A percentile compares a stretch with the other conserved stretches of the same genome.
Evolutionary conservation across 2,113 vertebrate species (phyloP).

Genomic region (Ivindomyrus marchei): DNA sequence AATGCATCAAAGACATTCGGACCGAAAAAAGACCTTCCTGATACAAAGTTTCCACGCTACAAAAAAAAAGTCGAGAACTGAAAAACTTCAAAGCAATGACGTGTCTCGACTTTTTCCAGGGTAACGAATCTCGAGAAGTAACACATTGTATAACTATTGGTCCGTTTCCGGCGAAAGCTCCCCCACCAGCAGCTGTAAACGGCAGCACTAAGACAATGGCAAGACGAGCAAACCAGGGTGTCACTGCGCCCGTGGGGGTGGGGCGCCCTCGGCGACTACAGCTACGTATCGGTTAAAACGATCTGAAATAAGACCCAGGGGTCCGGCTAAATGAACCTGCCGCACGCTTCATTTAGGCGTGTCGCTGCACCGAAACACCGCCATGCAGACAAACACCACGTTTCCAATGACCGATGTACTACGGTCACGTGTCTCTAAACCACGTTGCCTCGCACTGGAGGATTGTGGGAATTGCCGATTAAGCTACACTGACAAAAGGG

Average conservation of each 20-base stretch:
- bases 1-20: neutral
- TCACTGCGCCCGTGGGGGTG: conserved; percentile 17
- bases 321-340: neutral
- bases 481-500: neutral
- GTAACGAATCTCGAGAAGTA: neutral
- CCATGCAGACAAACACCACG: neutral
- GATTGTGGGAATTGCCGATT: conserved; percentile 23
- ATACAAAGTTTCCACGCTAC: neutral
- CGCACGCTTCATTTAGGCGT: neutral
- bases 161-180: conserved; percentile 7
- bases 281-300: conserved; percentile 35
- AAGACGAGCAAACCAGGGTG: neutral
- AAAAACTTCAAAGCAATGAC: neutral
- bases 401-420: neutral
- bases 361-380: neutral
- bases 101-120: neutral
- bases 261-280: neutral
- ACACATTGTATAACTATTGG: neutral
- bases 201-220: neutral
- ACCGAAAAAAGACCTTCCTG: neutral
- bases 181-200: conserved; percentile 10
- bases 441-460: conserved; percentile 26
- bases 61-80: neutral
- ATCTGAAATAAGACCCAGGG: conserved; percentile 5
- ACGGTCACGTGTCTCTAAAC: conserved; percentile 25